phyloP scores from a whole-genome alignment of 1,140 invertebrate genomes.

The Papilio glaucus region DNA sequence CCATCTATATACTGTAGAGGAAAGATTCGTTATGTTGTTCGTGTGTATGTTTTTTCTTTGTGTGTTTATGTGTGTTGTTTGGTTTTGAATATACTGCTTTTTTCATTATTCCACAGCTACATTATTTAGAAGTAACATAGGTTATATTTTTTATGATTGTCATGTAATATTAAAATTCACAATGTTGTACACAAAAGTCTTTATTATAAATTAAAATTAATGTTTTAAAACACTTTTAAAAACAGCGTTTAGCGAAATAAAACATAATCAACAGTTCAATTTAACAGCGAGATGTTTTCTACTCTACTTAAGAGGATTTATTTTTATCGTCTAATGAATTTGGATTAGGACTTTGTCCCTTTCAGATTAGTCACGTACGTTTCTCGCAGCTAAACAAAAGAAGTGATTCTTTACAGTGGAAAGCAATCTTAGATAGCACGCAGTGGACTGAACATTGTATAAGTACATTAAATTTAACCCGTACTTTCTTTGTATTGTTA shows the following conservation, averaged over 20 bases:
- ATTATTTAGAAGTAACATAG: too few species aligned
- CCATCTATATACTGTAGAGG: too few species aligned
- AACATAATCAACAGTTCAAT: neutral
- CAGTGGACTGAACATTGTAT: neutral
- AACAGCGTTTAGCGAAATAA: neutral
- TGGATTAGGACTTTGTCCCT: conserved; percentile 24
- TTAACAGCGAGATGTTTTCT: neutral
- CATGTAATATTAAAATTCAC: too few species aligned
- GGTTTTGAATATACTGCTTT: too few species aligned
- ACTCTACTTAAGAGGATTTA: conserved; percentile 24
- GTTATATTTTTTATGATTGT: too few species aligned
- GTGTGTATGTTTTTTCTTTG: too few species aligned
- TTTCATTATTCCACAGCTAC: too few species aligned
- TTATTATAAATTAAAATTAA: too few species aligned
- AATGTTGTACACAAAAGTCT: too few species aligned
- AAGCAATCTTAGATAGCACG: conserved; percentile 20
- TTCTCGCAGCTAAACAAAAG: conserved; percentile 22
- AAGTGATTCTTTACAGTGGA: neutral
- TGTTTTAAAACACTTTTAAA: too few species aligned
- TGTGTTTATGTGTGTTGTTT: too few species aligned
- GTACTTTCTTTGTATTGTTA: neutral
- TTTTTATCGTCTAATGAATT: conserved; percentile 25
- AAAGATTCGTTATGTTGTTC: too few species aligned
- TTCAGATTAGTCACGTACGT: conserved; percentile 26
- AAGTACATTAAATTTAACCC: conserved; percentile 21